These are phyloP conservation scores for Eubucco bourcierii DNA, from an alignment of 2,113 vertebrate genomes.

Conservation along the genomic window DNA sequence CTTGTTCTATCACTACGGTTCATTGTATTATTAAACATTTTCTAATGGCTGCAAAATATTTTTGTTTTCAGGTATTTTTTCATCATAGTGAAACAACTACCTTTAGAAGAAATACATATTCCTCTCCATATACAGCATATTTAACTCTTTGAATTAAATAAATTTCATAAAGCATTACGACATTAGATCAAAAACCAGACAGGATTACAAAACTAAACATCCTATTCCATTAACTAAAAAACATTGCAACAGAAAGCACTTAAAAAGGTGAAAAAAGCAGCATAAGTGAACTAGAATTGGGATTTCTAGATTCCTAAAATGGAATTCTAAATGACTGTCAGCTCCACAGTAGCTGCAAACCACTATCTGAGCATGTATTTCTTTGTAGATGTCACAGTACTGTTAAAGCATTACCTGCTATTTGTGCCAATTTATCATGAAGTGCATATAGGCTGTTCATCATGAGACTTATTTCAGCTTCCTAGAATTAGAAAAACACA, in stretches of 20 bases:
- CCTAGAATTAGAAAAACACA: constrained; percentile 74
- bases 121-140: neutral
- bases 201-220: neutral
- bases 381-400: neutral
- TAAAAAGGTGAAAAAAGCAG: neutral
- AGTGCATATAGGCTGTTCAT: constrained; percentile 90
- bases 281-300: neutral
- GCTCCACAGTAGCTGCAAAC: neutral
- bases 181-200: neutral
- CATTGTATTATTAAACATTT: neutral
- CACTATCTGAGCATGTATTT: neutral
- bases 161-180: neutral
- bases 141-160: neutral
- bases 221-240: neutral
- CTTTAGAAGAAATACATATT: neutral
- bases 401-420: constrained; percentile 84
- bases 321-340: neutral
- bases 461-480: constrained; percentile 78
- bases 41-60: neutral
- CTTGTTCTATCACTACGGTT: neutral
- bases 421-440: constrained; percentile 89
- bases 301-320: neutral
- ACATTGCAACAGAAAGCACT: neutral
- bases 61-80: neutral
- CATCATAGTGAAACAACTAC: neutral